phyloP scores from a whole-genome alignment of 2,888 invertebrate species.

The Reticulitermes lucifugus region DNA sequence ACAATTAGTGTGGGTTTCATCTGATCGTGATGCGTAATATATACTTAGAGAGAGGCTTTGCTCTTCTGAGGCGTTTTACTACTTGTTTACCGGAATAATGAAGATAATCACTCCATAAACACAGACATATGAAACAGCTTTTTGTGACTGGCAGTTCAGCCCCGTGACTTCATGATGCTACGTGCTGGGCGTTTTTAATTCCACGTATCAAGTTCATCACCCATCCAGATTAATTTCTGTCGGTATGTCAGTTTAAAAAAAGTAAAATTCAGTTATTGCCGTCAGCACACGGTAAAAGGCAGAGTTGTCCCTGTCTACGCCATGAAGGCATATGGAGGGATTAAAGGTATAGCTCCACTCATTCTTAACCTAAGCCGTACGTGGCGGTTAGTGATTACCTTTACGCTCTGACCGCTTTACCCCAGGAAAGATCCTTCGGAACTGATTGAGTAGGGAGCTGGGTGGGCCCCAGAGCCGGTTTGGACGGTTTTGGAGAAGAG shows the following conservation, averaged over 20 bases:
- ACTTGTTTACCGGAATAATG: constrained; percentile 29
- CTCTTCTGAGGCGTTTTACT: not conserved
- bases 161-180: not conserved
- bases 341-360: too few relatives aligned
- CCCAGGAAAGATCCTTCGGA: too few relatives aligned
- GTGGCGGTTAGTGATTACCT: too few relatives aligned
- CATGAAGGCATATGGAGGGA: too few relatives aligned
- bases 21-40: not conserved
- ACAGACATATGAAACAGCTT: constrained; percentile 13
- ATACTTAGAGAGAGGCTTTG: constrained; percentile 3
- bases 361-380: too few relatives aligned
- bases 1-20: constrained; percentile 17
- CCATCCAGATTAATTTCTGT: not conserved
- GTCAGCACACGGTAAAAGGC: not conserved
- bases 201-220: not conserved
- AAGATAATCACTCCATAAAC: constrained; percentile 24
- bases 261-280: not conserved
- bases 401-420: too few relatives aligned
- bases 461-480: too few relatives aligned
- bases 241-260: not conserved
- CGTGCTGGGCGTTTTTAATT: not conserved
- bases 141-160: not conserved
- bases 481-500: too few relatives aligned
- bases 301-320: too few relatives aligned
- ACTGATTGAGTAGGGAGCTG: too few relatives aligned